Base-by-base conservation (phyloP, 1,140 invertebrate species). In the Bombus difficillimus region DNA sequence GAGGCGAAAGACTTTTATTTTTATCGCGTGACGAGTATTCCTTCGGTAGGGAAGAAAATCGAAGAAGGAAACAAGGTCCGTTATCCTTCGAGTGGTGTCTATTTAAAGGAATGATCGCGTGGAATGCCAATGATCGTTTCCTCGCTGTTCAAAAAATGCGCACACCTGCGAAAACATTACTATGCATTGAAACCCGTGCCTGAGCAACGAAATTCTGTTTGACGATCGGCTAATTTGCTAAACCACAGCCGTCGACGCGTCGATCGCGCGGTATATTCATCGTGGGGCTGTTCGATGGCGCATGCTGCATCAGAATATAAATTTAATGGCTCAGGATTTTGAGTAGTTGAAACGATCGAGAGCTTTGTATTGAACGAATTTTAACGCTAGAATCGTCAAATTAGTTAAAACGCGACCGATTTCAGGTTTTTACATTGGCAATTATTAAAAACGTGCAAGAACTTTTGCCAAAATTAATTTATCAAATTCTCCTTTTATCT, bases 71-170 rank as follows among this genome's bases (percentile, higher is more conserved):
- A 34, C 76, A 53, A 10, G 22, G 39, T 79, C 57, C 39, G 39
- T 73, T 62, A 85, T 78, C 83, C 83, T 85, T 85, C 77, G 75
- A 18, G 1, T 18, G 25, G 6, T 22, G 6, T 79, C 83, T 85
- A 85, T 85, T 85, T 85, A 85, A 80, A 80, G 77, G 22, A 80
- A 64, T 80, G 76, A 80, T 72, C 83, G 68, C 32, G 15, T 1
- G 53, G 76, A 72, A 85, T 85, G 76, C 37, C 34, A 43, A 34
- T 43, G 47, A 66, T 47, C 41, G 59, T 41, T 34, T 3, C 12
- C 22, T 43, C 25, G 28, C 32, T 18, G n/a, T 0, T 64, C 41
- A 43, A 77, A 66, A 53, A 75, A 6, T 13, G 43, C 72, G 2
- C 43, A 15, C 72, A 12, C 12, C 9, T n/a, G 22, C 53, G 47